Base-by-base conservation (phyloP, 2,797 vertebrate genomes). In the Enteromius unitaeniatus region DNA sequence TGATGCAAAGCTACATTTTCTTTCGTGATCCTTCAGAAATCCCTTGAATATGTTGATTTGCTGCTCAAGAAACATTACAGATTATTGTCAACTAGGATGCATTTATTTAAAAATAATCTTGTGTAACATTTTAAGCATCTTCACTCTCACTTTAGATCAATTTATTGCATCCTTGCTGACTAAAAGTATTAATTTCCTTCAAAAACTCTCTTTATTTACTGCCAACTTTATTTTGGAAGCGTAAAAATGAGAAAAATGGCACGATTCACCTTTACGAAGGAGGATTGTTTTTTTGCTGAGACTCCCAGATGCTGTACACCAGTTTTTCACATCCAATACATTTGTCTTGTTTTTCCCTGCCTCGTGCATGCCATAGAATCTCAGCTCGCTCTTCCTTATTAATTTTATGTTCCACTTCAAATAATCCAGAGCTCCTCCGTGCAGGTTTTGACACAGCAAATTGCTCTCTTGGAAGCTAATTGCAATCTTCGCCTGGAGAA, bases 401-500 rank as follows among this genome's bases (percentile, higher is more conserved):
- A 82, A 64, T 72, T 55, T 55, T 53, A 8, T 21, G 28, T 40
- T 69, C 21, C 8, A 26, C 64, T 80, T 55, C 31, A 72, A 90
- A 90, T 90, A 88, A 86, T 89, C 86, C 80, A 87, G 85, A 88
- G 51, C 42, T 82, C 73, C 69, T 72, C 62, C 26, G 87, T 89
- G 87, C 92, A 74, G 92, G 92, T 93, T 93, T 90, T 85, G 87
- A 93, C 93, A 91, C 79, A 91, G 91, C 85, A 86, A 81, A 84
- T 88, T 87, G 85, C 86, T 84, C 86, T 53, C 74, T 73, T 65
- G 78, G 34, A 83, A 82, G 81, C 64, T 84, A 83, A 81, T 88
- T 34, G 58, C 34, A 68, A 15, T 78, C 78, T 69, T 89, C 0
- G 89, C 93, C 93, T 74, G 83, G 79, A 91, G 91, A 90, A 85